These are phyloP conservation scores for Ganaspis sp. DNA, from an alignment of 1,140 invertebrate species.

Conservation along the genomic window DNA sequence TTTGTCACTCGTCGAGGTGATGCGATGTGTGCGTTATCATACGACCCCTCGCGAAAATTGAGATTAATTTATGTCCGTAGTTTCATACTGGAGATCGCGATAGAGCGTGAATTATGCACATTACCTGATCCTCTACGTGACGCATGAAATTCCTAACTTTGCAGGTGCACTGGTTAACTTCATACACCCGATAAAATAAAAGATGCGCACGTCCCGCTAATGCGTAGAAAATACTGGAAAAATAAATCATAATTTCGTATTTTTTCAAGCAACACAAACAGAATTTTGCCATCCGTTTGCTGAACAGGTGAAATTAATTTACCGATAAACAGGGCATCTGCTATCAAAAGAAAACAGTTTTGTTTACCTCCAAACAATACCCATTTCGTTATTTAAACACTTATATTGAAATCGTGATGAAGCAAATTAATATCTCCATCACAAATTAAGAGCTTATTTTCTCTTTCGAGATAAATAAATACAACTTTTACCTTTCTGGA, in stretches of 20 bases:
- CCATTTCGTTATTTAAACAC: slow-evolving; percentile 14
- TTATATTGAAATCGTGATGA: slow-evolving; percentile 16
- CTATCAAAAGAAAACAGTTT: slow-evolving; percentile 8
- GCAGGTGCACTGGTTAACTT: not conserved
- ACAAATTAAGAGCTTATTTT: too few relatives aligned
- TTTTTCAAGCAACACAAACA: not conserved
- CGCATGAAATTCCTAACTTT: slow-evolving; percentile 33
- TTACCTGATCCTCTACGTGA: slow-evolving; percentile 24
- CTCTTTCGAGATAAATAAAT: not conserved
- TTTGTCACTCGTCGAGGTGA: slow-evolving; percentile 10
- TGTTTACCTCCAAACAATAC: not conserved
- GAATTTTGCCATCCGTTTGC: not conserved
- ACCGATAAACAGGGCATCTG: not conserved
- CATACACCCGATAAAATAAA: not conserved
- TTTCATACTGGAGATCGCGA: slow-evolving; percentile 41
- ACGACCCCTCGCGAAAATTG: slow-evolving; percentile 41
- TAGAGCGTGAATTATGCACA: slow-evolving; percentile 51
- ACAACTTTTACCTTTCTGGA: too few relatives aligned
- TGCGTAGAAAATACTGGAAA: not conserved
- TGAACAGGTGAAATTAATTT: not conserved
- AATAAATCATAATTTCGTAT: not conserved
- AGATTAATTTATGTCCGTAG: slow-evolving; percentile 53
- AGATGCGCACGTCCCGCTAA: not conserved
- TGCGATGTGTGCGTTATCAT: not conserved
- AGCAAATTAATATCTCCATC: slow-evolving; percentile 1